Evolutionary conservation across 2,797 vertebrate genomes (phyloP), one percentile per base, ranked within the genome.

Genomic region (Lacerta viridis): DNA sequence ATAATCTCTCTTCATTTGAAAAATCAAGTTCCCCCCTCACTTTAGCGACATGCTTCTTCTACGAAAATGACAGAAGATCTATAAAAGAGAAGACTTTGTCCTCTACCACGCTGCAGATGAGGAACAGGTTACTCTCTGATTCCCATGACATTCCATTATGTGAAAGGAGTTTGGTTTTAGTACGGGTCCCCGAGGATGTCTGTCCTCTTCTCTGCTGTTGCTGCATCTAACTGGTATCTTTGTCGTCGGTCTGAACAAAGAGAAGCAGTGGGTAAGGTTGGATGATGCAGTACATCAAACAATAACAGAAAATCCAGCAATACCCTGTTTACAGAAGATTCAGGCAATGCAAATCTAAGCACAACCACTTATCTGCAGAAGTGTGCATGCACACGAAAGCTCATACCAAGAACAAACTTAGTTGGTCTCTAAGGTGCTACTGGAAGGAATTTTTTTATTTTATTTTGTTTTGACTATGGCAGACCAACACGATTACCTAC

Each of bases 131-230:
- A 25, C 74, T 5, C 61, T 89, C 85, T 75, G 74, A 90, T 86
- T 85, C 3, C 64, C 83, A 20, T 41, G 88, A 82, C 89, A 90
- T 89, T 91, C 20, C 36, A 55, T 82, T 72, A 29, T 7, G 36
- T 0, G 3, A 90, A 88, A 92, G 0, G 46, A 88, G 7, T 89
- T 91, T 91, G 39, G 87, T 92, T n/a, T 90, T n/a, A n/a, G 29
- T 83, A 77, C 29, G 33, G 71, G 79, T 89, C 88, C 69, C 79
- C 69, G 86, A 41, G 82, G 85, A 94, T 78, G 85, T 91, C 81
- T 36, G 80, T 29, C 55, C 80, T 92, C 88, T 82, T 88, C 83
- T 86, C 81, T 36, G 25, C 11, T 85, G 80, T 5, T 75, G n/a
- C 27, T 87, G 7, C 84, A 81, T 69, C 55, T 90, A 92, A 92